Conservation (phyloP, 2,888 invertebrate genomes). For the Lepidocyrtoides sp. region DNA sequence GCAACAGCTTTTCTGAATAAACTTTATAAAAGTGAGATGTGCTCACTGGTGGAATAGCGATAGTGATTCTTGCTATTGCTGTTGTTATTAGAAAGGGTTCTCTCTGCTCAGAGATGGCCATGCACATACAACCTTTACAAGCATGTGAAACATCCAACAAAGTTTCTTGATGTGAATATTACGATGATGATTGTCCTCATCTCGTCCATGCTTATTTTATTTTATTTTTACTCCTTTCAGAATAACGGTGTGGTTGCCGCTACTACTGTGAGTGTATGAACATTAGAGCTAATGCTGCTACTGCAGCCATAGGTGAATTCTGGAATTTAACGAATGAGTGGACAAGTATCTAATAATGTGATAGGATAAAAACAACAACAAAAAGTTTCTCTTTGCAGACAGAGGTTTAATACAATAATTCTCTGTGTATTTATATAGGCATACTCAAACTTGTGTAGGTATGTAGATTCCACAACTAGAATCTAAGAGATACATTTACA, state of each 20-base stretch:
- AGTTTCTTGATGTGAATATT: background rate
- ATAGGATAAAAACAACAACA: background rate
- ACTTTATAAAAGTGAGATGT: conserved; percentile 12
- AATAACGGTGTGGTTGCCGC: background rate
- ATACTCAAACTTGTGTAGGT: background rate
- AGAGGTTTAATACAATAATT: too few relatives aligned
- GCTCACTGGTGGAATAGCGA: background rate
- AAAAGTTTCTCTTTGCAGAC: too few relatives aligned
- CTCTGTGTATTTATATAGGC: too few relatives aligned
- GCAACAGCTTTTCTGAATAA: background rate
- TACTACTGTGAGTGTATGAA: background rate
- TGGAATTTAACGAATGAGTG: background rate
- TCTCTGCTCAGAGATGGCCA: background rate
- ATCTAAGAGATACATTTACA: background rate
- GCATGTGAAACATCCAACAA: conserved; percentile 9
- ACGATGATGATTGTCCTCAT: background rate
- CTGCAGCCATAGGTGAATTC: background rate
- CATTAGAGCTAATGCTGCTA: background rate
- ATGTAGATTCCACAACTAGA: background rate
- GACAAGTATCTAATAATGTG: background rate
- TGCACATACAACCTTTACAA: background rate
- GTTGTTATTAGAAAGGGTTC: conserved; percentile 12
- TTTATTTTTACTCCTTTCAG: background rate
- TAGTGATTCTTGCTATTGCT: conserved; percentile 1
- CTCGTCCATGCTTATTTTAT: background rate